phyloP scores from a whole-genome alignment of 2,797 vertebrate species.

The Strix occidentalis region DNA sequence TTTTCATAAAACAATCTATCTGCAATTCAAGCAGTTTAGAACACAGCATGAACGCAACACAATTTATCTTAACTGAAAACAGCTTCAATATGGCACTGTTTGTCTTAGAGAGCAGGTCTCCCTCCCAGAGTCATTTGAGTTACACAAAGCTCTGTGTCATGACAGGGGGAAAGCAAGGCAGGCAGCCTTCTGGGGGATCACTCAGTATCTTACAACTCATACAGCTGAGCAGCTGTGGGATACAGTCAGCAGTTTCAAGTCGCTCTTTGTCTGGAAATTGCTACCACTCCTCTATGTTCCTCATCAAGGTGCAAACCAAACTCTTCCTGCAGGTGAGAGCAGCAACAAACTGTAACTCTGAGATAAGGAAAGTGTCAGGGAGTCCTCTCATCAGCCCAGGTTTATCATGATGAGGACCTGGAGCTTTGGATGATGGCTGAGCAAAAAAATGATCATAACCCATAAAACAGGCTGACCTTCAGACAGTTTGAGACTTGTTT shows the following conservation, averaged over 20 bases:
- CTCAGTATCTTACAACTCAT: neutral
- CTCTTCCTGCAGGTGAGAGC: neutral
- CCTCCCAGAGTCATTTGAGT: neutral
- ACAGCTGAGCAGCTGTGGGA: neutral
- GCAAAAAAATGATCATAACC: neutral
- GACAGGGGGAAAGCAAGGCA: neutral
- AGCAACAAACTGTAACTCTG: neutral
- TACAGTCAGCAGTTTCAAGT: neutral
- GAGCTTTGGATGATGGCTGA: neutral
- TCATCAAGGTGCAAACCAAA: neutral
- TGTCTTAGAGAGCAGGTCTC: neutral
- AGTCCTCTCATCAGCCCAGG: neutral
- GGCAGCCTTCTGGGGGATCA: rapidly evolving
- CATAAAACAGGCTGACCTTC: neutral
- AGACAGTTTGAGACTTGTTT: neutral
- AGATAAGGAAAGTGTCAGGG: neutral
- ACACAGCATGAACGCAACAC: neutral
- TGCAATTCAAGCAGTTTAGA: conserved; percentile 4
- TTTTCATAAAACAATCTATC: neutral
- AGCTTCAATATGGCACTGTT: neutral
- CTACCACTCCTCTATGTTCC: neutral
- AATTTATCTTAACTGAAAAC: neutral
- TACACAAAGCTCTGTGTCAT: neutral
- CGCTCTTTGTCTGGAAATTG: neutral
- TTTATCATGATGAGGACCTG: neutral